Evolutionary conservation across 1,140 invertebrate genomes (phyloP).

Genomic region (Orius insidiosus): DNA sequence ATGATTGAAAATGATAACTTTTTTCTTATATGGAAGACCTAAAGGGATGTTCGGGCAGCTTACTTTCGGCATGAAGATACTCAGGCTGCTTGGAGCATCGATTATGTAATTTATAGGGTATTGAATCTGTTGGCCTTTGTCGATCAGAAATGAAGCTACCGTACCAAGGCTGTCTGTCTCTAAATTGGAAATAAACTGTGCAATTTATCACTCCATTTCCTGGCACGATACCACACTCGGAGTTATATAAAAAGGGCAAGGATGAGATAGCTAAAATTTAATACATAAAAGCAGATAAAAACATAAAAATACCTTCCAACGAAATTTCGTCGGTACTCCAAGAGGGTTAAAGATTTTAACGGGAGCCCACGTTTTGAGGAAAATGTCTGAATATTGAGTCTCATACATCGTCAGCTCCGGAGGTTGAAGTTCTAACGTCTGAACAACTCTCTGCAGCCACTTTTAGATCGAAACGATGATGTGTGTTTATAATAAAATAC

Average conservation of each 20-base stretch:
- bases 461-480: constrained; percentile 21
- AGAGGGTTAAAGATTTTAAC: constrained; percentile 13
- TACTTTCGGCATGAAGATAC: not conserved
- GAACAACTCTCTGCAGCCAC: constrained; percentile 21
- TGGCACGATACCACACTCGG: constrained; percentile 19
- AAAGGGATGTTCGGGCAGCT: constrained; percentile 2
- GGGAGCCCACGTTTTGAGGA: not conserved
- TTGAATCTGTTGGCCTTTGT: not conserved
- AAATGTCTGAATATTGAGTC: constrained; percentile 8
- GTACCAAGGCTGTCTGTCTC: not conserved
- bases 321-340: constrained; percentile 2
- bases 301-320: constrained; percentile 14
- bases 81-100: not conserved
- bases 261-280: not conserved
- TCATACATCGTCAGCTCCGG: constrained; percentile 3
- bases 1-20: constrained; percentile 3
- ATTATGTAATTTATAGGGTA: not conserved
- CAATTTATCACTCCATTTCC: constrained; percentile 16
- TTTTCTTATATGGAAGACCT: not conserved
- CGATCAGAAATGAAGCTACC: not conserved
- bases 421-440: constrained; percentile 18
- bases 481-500: constrained; percentile 23
- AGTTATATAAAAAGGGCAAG: constrained; percentile 15
- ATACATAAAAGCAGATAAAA: too few relatives aligned
- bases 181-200: constrained; percentile 8